phyloP scores from a whole-genome alignment of 2,797 vertebrate species.

The Calcarius lapponicus region DNA sequence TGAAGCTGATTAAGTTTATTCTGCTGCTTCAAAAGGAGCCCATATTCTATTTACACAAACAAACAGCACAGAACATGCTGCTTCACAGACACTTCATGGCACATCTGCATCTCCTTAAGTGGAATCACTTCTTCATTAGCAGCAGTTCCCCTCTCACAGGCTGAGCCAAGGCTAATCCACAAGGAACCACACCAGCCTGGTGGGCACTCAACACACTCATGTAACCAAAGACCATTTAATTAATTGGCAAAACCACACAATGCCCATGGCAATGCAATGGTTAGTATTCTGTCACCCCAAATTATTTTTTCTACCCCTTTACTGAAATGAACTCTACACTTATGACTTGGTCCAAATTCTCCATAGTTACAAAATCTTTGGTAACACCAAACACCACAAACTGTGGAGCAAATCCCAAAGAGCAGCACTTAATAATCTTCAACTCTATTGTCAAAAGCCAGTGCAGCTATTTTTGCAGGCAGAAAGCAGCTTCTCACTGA shows the following conservation, averaged over 20 bases:
- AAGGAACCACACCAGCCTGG: neutral
- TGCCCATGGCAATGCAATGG: neutral
- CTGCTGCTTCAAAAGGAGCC: neutral
- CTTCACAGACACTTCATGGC: neutral
- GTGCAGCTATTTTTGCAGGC: neutral
- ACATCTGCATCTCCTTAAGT: constrained; percentile 48
- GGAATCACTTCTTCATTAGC: neutral
- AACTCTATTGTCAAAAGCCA: neutral
- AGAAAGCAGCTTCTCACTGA: neutral
- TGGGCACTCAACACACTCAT: neutral
- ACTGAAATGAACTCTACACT: neutral
- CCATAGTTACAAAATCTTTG: neutral
- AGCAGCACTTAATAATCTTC: neutral
- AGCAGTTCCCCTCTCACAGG: neutral
- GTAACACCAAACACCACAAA: neutral
- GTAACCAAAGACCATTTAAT: neutral
- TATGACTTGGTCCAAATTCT: neutral
- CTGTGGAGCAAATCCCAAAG: neutral
- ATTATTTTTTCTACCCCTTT: neutral
- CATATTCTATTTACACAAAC: neutral
- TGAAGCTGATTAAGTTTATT: neutral
- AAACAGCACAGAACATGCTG: neutral
- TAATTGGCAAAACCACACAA: neutral
- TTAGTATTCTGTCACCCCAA: neutral
- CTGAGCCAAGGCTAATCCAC: neutral